Evolutionary conservation across 2,797 vertebrate genomes (phyloP), one percentile per base, ranked within the genome.

Genomic region (Galaxias olidus): DNA sequence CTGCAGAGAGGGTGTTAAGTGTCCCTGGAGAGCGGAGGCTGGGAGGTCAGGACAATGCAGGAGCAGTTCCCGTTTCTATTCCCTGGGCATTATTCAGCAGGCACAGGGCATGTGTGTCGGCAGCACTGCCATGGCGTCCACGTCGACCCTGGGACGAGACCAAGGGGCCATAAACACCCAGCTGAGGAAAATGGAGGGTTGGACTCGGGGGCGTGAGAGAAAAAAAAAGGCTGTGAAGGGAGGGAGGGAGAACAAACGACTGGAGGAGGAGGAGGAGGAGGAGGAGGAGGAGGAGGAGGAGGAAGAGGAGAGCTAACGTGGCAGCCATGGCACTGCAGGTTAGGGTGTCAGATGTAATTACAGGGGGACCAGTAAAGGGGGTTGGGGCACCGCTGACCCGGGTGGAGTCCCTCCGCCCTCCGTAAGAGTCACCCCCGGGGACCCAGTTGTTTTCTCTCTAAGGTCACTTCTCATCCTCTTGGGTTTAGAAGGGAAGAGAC

Each of bases 41-140:
- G 41, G 59, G 55, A 53, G 83, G 77, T 84, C 79, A 77, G 73
- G 68, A 67, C 20, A 49, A 77, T 81, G 86, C 85, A 87, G 71
- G 79, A 73, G 68, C 59, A n/a, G n/a, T 78, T 65, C 74, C 74
- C 71, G 61, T 69, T 62, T 55, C 70, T n/a, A n/a, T 17, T 40
- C 49, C 56, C 45, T 76, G 80, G 89, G 80, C 85, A 89, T 88
- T 80, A 90, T 88, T 88, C 79, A 90, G 81, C 61, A 44, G 0
- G 7, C 47, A 51, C n/a, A 59, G 74, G 76, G 77, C 76, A 41
- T 30, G 55, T 10, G 17, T 9, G 13, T 46, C 4, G 53, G 30
- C 42, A 17, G 45, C 45, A 64, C 69, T 78, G 62, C 68, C 19
- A 4, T 61, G 72, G 83, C 68, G 59, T 49, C 73, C 79, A 76